A percentile compares a stretch with the other conserved stretches of the same genome.
Conservation (phyloP, 2,888 invertebrate genomes). For the Diogma glabrata region DNA sequence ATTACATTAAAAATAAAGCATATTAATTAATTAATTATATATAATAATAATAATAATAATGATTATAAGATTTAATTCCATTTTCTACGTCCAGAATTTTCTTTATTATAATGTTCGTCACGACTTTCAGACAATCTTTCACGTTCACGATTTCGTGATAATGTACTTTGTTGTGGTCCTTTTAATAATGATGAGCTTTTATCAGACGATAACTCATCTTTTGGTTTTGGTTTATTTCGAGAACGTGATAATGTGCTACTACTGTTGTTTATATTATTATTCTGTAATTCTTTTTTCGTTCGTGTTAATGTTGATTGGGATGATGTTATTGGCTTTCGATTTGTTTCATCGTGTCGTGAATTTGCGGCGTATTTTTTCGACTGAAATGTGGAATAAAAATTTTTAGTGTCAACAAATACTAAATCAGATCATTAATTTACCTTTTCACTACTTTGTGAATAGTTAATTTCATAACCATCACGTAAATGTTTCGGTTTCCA, state of each 20-base stretch:
- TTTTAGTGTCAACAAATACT: background rate
- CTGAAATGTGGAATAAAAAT: too few species aligned
- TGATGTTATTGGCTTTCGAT: background rate
- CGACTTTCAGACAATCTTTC: background rate
- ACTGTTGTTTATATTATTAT: background rate
- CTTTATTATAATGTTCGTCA: slow-evolving; percentile 4
- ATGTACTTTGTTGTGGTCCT: background rate
- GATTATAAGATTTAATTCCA: slow-evolving; percentile 5
- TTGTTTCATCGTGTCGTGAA: background rate
- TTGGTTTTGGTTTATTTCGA: slow-evolving; percentile 22
- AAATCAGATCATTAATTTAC: slow-evolving; percentile 24
- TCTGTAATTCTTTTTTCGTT: slow-evolving; percentile 4
- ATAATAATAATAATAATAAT: background rate
- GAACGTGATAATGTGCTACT: slow-evolving; percentile 16
- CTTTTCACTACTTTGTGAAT: slow-evolving; percentile 46
- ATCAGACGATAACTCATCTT: slow-evolving; percentile 27
- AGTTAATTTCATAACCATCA: slow-evolving; percentile 67
- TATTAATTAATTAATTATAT: background rate
- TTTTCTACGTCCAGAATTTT: slow-evolving; percentile 5
- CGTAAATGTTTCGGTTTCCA: slow-evolving; percentile 67
- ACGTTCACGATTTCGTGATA: background rate
- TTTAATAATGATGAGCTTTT: background rate
- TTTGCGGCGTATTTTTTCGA: background rate
- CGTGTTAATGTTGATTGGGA: slow-evolving; percentile 4
- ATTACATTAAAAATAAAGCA: background rate